phyloP scores from a whole-genome alignment of 2,113 vertebrate genomes.

The Aegithalos caudatus region DNA sequence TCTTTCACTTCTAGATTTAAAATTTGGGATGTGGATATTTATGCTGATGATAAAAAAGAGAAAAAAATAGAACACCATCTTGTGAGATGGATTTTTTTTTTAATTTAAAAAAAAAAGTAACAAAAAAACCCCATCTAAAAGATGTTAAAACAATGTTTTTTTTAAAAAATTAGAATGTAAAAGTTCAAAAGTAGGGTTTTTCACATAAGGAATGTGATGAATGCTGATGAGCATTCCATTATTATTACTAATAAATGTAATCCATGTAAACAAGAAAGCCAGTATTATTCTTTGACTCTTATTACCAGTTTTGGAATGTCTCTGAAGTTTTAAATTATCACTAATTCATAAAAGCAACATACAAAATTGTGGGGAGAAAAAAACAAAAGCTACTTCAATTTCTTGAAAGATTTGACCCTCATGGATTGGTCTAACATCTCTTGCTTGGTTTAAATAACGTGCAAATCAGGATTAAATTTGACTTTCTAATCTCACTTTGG shows the following conservation, averaged over 20 bases:
- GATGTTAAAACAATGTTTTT: background rate
- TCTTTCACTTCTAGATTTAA: background rate
- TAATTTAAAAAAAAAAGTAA: background rate
- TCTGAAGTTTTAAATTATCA: background rate
- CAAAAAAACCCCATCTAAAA: rapidly evolving
- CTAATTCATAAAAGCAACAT: background rate
- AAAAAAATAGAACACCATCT: background rate
- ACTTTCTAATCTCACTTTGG: background rate
- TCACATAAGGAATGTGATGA: background rate
- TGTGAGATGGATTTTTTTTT: background rate
- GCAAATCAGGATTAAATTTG: background rate
- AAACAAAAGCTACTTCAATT: background rate
- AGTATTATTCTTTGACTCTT: background rate
- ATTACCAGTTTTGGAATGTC: background rate
- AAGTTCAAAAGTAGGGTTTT: background rate
- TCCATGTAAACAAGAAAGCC: background rate
- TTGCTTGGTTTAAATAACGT: background rate
- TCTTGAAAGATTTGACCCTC: background rate
- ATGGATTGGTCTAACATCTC: background rate
- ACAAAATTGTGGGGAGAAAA: rapidly evolving
- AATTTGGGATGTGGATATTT: background rate
- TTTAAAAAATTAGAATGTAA: no score
- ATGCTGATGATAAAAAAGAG: background rate
- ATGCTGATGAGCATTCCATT: background rate
- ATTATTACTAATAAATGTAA: background rate